Evolutionary conservation across 2,888 invertebrate species (phyloP).

Genomic region (Pristionchus fissidentatus): DNA sequence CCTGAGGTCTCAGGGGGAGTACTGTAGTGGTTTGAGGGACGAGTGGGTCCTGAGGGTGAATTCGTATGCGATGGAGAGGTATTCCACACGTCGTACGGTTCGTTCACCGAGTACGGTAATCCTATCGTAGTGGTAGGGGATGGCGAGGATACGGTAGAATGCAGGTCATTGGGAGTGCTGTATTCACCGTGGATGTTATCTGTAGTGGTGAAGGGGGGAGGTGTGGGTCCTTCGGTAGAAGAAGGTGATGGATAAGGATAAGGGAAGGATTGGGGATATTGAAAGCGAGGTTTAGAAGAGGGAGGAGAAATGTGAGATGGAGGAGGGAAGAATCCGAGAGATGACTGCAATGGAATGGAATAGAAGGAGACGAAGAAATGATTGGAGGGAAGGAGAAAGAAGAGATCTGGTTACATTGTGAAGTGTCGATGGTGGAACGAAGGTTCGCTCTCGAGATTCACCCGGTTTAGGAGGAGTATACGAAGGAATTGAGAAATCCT

Average conservation of each 20-base stretch:
- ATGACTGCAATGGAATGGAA: not conserved
- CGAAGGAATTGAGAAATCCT: conserved; percentile 39
- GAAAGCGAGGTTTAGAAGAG: conserved; percentile 23
- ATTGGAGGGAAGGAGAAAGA: not conserved
- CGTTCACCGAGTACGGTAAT: no score
- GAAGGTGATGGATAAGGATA: conserved; percentile 3
- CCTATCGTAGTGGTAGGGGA: no score
- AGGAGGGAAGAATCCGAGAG: conserved; percentile 44
- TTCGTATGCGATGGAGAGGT: not conserved
- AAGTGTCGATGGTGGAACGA: conserved; percentile 19
- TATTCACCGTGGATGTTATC: no score
- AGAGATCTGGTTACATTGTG: not conserved
- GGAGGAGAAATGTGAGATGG: conserved; percentile 19
- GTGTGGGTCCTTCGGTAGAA: not conserved
- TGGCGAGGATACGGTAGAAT: no score
- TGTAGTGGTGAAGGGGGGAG: not conserved
- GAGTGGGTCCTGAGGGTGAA: not conserved
- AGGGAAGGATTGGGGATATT: conserved; percentile 28
- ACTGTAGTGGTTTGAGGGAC: not conserved
- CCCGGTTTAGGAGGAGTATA: not conserved
- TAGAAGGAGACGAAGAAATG: not conserved
- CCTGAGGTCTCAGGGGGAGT: no score
- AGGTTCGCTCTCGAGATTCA: not conserved
- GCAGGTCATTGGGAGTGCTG: no score
- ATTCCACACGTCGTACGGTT: no score